A percentile compares a stretch with the other conserved stretches of the same genome.
phyloP scores from a whole-genome alignment of 2,888 invertebrate species.

The Rotaria magnacalcarata region DNA sequence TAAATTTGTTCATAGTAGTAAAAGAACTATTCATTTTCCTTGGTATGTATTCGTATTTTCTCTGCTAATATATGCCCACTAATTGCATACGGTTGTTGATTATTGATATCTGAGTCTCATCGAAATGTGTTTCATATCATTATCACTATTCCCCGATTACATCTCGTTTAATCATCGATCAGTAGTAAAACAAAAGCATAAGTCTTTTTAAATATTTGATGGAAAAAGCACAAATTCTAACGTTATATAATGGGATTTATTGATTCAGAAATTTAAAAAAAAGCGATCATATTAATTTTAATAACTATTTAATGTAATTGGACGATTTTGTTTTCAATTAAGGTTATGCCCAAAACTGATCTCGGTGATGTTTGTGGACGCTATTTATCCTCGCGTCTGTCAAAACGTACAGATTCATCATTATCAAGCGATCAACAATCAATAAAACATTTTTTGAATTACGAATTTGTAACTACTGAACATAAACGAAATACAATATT shows the following conservation, averaged over 20 bases:
- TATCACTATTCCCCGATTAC: too few species aligned
- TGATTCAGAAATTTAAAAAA: too few species aligned
- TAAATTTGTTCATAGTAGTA: background rate
- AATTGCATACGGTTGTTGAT: background rate
- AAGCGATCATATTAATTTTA: too few species aligned
- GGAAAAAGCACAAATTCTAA: too few species aligned
- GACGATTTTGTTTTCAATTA: background rate
- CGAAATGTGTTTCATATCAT: background rate
- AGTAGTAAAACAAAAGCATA: too few species aligned
- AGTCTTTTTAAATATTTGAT: too few species aligned
- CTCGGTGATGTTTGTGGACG: constrained; percentile 12
- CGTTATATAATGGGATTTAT: too few species aligned
- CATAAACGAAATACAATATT: background rate
- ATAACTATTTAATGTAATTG: too few species aligned
- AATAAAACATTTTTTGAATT: background rate
- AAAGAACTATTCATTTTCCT: background rate
- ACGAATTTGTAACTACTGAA: background rate
- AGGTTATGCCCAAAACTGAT: constrained; percentile 19
- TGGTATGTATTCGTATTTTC: background rate
- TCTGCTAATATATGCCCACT: background rate
- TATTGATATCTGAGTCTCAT: background rate
- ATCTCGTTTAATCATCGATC: too few species aligned
- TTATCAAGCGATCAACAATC: too few species aligned
- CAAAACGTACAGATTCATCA: background rate
- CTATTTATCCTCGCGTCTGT: background rate